Conservation (phyloP, 1,140 invertebrate genomes). For the Ostrea denselamellosa region DNA sequence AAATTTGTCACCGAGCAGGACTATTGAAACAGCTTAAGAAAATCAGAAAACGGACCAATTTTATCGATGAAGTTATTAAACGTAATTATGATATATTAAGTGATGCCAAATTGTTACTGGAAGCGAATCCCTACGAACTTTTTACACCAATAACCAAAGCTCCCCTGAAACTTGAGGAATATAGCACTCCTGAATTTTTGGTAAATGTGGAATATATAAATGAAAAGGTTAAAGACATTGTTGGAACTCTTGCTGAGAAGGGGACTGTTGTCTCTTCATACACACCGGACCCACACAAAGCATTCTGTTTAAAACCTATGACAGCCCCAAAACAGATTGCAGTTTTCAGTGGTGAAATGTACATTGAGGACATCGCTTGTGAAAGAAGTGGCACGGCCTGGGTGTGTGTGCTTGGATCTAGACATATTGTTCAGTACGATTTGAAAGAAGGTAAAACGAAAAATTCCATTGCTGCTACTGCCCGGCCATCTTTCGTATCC, state of each 20-base stretch:
- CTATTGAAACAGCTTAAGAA: background rate
- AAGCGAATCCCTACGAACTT: background rate
- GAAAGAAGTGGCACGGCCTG: background rate
- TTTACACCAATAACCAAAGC: background rate
- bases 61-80: background rate
- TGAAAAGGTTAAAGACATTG: background rate
- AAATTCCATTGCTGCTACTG: background rate
- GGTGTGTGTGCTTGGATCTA: background rate
- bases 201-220: background rate
- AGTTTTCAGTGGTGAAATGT: background rate
- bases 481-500: background rate
- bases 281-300: background rate
- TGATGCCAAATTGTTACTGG: background rate
- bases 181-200: background rate
- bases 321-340: background rate
- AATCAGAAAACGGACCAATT: background rate
- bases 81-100: background rate
- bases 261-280: background rate
- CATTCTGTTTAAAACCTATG: background rate
- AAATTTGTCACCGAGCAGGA: background rate
- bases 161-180: background rate
- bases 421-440: background rate
- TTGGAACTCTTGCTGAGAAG: background rate
- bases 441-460: background rate
- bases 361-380: background rate